Percentiles rank a stretch among this genome's conserved stretches.
Conservation (phyloP, 2,888 invertebrate species). For the Dendrolimus pini region DNA sequence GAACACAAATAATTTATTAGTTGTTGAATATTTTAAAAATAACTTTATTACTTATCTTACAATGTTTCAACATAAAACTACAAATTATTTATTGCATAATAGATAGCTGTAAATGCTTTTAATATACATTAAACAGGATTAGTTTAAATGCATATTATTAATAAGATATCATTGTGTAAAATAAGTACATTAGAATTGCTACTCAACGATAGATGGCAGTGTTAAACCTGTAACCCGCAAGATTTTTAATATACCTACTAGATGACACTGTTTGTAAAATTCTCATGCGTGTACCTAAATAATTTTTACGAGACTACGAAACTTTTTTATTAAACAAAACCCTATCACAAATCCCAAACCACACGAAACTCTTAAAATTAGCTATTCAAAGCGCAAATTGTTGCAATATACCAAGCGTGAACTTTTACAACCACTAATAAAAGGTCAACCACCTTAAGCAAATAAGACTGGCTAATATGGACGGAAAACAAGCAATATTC, state of each 20-base stretch:
- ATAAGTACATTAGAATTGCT: constrained; percentile 20
- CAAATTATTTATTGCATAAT: too few relatives aligned
- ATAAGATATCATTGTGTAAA: background rate
- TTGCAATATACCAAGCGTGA: background rate
- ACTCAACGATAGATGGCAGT: constrained; percentile 40
- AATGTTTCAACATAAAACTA: too few relatives aligned
- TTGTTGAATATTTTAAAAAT: too few relatives aligned
- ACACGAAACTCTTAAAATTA: too few relatives aligned
- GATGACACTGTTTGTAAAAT: constrained; percentile 24
- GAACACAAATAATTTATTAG: too few relatives aligned
- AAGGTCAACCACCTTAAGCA: constrained; percentile 31
- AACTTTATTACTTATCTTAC: too few relatives aligned
- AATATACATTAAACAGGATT: too few relatives aligned
- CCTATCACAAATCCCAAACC: too few relatives aligned
- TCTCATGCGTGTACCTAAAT: background rate
- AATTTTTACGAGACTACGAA: too few relatives aligned
- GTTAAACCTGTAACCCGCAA: background rate
- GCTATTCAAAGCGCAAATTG: background rate
- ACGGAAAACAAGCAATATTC: constrained; percentile 45
- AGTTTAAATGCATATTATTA: too few relatives aligned
- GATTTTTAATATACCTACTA: constrained; percentile 9
- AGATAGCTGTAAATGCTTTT: too few relatives aligned
- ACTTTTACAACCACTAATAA: background rate
- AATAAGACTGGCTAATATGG: constrained; percentile 43
- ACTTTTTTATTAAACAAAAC: too few relatives aligned